A percentile compares a stretch with the other conserved stretches of the same genome.
Conservation (phyloP, 2,113 vertebrate genomes). For the Pollachius pollachius region DNA sequence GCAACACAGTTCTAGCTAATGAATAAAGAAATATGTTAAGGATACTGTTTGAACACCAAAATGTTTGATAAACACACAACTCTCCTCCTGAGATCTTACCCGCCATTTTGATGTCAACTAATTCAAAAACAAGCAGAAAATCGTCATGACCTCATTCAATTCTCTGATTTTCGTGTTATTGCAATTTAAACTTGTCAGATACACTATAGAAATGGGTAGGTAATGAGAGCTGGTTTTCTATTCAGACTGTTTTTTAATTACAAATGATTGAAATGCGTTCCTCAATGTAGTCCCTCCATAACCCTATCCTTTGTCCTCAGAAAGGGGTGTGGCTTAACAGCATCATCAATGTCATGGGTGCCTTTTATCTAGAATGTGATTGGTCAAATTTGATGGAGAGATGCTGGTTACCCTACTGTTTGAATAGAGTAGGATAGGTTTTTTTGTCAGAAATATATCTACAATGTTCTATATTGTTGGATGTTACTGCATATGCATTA, state of each 20-base stretch:
- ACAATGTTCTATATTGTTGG: neutral
- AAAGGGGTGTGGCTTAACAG: neutral
- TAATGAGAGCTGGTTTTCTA: neutral
- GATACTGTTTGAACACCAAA: no score
- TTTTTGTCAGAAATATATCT: neutral
- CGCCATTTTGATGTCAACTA: no score
- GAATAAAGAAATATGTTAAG: no score
- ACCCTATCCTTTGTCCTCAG: no score
- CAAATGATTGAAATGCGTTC: neutral
- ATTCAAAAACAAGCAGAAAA: no score
- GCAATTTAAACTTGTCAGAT: neutral
- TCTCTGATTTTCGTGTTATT: neutral
- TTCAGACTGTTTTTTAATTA: neutral
- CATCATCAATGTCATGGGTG: neutral
- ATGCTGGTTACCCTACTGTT: neutral
- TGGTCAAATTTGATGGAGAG: neutral
- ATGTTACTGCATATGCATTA: neutral
- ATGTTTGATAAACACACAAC: no score
- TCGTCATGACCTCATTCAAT: no score
- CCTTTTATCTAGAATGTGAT: neutral
- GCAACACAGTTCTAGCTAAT: no score
- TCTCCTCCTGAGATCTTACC: no score
- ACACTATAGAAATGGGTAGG: no score
- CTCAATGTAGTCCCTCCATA: neutral
- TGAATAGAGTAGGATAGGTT: neutral